Evolutionary conservation across 2,797 vertebrate species (phyloP), one percentile per base, ranked within the genome.

Genomic region (Trichosurus vulpecula): DNA sequence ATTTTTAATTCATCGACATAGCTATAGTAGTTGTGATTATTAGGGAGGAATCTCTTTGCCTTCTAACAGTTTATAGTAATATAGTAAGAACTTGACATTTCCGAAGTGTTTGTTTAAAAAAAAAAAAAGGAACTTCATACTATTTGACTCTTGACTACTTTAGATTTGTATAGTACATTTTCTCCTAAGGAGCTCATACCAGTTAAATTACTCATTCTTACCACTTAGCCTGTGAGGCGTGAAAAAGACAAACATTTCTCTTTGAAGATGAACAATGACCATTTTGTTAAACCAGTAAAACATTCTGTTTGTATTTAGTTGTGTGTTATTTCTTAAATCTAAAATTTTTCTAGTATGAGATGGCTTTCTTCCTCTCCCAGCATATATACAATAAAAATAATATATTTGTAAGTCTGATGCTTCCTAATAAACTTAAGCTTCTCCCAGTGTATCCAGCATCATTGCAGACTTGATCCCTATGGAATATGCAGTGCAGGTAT

Each of bases 191-290:
- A 55, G 3, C 57, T 95, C 92, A 97, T 56, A 89, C 29, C 93
- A 95, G 58, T 27, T 93, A 95, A 96, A 92, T 41, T 91, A 95
- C 93, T 96, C 51, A 92, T 54, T 96, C 30, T 95, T 87, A 25
- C 74, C 47, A 27, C 41, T 29, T 47, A 4, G 2, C 9, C 58
- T 92, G 16, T 54, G 94, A 25, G 55, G 19, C 30, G 27, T 89
- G 30, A 55, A 94, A 87, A 90, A n/a, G 31, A 31, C 19, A 52
- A 9, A 93, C 61, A 3, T 92, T 95, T 90, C 81, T 93, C n/a
- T 96, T 97, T 94, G 95, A 91, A 97, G 57, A 96, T 90, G 95
- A 29, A 93, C 66, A 92, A 52, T 94, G 9, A 92, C 54, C 94
- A 27, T n/a, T 92, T 95, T 87, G 90, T 9, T 96, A 93, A 94